Base-by-base conservation (phyloP, 2,113 vertebrate genomes). In the Anarhynchus alexandrinus region DNA sequence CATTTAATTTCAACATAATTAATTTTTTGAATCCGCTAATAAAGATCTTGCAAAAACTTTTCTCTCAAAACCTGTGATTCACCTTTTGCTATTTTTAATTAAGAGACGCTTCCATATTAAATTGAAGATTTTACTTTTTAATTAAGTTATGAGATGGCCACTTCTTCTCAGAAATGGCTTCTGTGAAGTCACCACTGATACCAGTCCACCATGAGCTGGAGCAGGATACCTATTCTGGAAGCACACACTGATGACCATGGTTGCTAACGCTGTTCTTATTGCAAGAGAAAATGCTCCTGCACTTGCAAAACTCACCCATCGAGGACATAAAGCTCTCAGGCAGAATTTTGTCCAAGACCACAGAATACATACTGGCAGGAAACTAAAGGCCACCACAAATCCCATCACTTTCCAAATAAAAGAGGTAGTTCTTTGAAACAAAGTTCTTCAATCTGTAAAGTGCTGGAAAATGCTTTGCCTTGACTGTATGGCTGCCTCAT, bases 81-180 rank as follows among this genome's bases (percentile, higher is more conserved):
- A 65, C 5, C 25, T 81, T 80, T 49, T 79, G 15, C 30, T 57
- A 42, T 29, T 85, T 79, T 88, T 90, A 93, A 91, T 84, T 84
- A 97, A 79, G 30, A 72, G 34, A 93, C 65, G 16, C 6, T 72
- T 92, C 59, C 29, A 74, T 51, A 59, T 26, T 79, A 79, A 89
- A 66, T 15, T 64, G 29, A 91, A 82, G 36, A 96, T 73, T 90
- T 96, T 82, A 65, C 14, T 83, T 90, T 82, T 88, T 72, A 86
- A 86, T 72, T 90, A 85, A 79, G 22, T 61, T 92, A 88, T 27
- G 45, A 86, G 79, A 92, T 2, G 5, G 43, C 20, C 30, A 34
- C 27, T 79, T 78, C 58, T 65, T 54, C 70, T 90, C 71, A 92
- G 76, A 93, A 80, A 77, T 65, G 57, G 54, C 34, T 90, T 72